Evolutionary conservation across 2,888 invertebrate species (phyloP).

Genomic region (Flexamia atlantica): DNA sequence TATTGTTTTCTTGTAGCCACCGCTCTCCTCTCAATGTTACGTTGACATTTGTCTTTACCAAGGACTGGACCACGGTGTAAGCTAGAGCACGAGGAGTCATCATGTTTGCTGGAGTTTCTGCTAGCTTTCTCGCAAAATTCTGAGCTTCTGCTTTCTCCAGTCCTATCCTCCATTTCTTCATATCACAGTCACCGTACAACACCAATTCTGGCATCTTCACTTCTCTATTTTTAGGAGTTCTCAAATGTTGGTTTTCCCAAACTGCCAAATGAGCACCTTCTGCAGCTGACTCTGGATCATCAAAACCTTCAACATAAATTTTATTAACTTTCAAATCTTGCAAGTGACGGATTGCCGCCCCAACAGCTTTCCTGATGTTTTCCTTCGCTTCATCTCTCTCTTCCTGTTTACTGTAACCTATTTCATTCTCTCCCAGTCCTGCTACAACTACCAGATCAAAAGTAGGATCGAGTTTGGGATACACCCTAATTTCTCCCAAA

Average conservation of each 20-base stretch:
- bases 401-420: slow-evolving; percentile 83
- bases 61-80: slow-evolving; percentile 80
- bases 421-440: slow-evolving; percentile 84
- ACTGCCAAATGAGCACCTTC: slow-evolving; percentile 85
- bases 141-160: slow-evolving; percentile 86
- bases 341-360: slow-evolving; percentile 79
- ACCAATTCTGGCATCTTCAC: slow-evolving; percentile 75
- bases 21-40: slow-evolving; percentile 82
- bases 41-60: slow-evolving; percentile 78
- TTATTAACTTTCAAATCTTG: slow-evolving; percentile 77
- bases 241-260: slow-evolving; percentile 85
- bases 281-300: slow-evolving; percentile 87
- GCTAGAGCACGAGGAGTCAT: slow-evolving; percentile 89
- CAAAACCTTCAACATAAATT: slow-evolving; percentile 86
- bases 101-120: slow-evolving; percentile 89
- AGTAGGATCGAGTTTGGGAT: slow-evolving; percentile 81
- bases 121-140: slow-evolving; percentile 86
- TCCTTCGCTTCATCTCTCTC: slow-evolving; percentile 86
- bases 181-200: slow-evolving; percentile 82
- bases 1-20: slow-evolving; percentile 88
- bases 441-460: slow-evolving; percentile 85
- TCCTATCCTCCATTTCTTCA: slow-evolving; percentile 85
- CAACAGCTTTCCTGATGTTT: slow-evolving; percentile 84
- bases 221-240: slow-evolving; percentile 70
- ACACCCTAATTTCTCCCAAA: slow-evolving; percentile 79